Evolutionary conservation across 1,140 invertebrate species (phyloP), one percentile per base, ranked within the genome.

Genomic region (Ladona fulva): DNA sequence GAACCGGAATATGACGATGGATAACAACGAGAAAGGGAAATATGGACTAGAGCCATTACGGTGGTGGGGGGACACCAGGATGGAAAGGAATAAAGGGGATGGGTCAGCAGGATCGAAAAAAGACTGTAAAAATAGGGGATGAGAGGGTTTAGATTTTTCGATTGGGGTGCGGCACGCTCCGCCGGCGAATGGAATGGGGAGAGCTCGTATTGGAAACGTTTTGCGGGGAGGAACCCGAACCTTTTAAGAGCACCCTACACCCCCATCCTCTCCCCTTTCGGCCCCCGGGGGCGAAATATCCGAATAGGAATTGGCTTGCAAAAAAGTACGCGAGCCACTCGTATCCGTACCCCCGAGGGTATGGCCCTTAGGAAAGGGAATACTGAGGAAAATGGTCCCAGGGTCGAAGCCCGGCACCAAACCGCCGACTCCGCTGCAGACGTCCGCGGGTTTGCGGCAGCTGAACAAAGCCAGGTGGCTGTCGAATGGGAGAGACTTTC

Each of bases 401-500:
- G 52, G 52, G 52, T 66, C 52, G 52, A 66, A 16, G 52, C 52
- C 52, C 3, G 52, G 5, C 16, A 6, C 52, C 52, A 11, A 19
- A 19, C 44, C 44, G 10, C 44, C 44, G 44, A 10, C 44, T 10
- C 44, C 19, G 44, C 44, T 11, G 44, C 44, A 52, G 44, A 52
- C 44, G 44, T 52, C 44, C 44, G 44, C 44, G 10, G 44, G 19
- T 52, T 19, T 10, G 52, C 3, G 12, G 12, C 52, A 66, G 52
- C 52, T 66, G 52, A 66, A 66, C 52, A 66, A 66, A 66, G 52
- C 52, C 52, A 66, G 52, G 52, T 66, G 52, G 52, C 52, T 52
- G 44, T 52, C 44, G 44, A 52, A 52, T 19, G 44, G 10, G 44
- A 19, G n/a, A n/a, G n/a, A n/a, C 44, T 52, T 19, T 11, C 44